Evolutionary conservation across 2,888 invertebrate genomes (phyloP), one percentile per base, ranked within the genome.

Genomic region (Oeneis ivallda): DNA sequence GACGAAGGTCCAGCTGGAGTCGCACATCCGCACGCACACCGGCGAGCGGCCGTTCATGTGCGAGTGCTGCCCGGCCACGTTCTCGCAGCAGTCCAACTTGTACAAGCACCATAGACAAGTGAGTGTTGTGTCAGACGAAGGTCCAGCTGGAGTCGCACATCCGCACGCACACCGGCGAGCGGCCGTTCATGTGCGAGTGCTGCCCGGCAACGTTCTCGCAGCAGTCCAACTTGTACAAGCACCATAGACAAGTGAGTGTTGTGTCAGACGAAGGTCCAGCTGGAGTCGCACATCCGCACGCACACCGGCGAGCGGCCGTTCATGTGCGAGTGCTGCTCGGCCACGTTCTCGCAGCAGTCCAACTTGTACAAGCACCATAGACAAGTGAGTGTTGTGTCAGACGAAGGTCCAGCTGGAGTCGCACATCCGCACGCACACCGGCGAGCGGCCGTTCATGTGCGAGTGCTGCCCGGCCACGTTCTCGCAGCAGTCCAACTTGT

Each of bases 91-190:
- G 50, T 71, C 87, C 32, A 90, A 90, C 67, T 65, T 89, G 2
- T 86, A 89, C 72, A 91, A 90, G 39, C 90, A 91, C 52, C 85
- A 86, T 45, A 64, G 87, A 72, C 89, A 89, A 84, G 89, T 87
- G 47, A 66, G 65, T 41, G 49, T 7, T 39, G n/a, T n/a, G n/a
- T n/a, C n/a, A n/a, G n/a, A n/a, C n/a, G n/a, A n/a, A n/a, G n/a
- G 81, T 87, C 0, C 91, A 92, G 60, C 61, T 91, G 47, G 91
- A 91, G 65, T 88, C 88, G 0, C 91, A 92, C 70, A 89, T 90
- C 0, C 76, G 90, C 0, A 85, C 87, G 0, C 91, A 91, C 65
- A 80, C 83, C 0, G 83, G 83, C 26, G 82, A 81, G 53, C 69
- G 81, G 0, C 82, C 82, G 0, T 72, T 70, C 62, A 69, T 67